Evolutionary conservation across 2,888 invertebrate species (phyloP).

Genomic region (Andrena bicolor): DNA sequence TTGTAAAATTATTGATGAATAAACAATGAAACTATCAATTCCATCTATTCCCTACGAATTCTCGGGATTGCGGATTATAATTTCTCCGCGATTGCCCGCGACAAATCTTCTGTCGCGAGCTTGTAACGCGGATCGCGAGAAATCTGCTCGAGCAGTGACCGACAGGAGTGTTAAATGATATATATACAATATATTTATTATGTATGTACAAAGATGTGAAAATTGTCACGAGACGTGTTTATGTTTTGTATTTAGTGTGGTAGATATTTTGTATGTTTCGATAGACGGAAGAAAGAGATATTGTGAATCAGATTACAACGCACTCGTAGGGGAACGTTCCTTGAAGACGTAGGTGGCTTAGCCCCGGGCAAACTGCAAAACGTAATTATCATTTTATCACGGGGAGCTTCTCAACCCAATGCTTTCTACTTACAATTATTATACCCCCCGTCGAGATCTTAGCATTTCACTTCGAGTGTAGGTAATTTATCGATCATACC

Average conservation of each 20-base stretch:
- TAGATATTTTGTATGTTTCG: constrained; percentile 52
- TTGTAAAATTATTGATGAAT: constrained; percentile 83
- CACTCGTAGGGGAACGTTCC: constrained; percentile 89
- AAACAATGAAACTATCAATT: constrained; percentile 78
- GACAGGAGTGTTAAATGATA: constrained; percentile 33
- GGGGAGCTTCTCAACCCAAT: not conserved
- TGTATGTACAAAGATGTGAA: constrained; percentile 75
- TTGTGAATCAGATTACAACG: constrained; percentile 87
- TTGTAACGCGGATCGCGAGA: no score
- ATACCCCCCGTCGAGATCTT: no score
- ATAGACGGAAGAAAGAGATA: constrained; percentile 39
- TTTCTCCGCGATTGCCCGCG: constrained; percentile 6
- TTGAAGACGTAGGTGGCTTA: constrained; percentile 82
- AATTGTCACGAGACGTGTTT: constrained; percentile 55
- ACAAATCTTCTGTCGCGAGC: not conserved
- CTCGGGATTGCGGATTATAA: constrained; percentile 25
- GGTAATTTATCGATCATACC: not conserved
- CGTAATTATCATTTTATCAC: constrained; percentile 20
- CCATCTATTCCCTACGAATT: constrained; percentile 47
- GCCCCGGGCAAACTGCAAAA: constrained; percentile 88
- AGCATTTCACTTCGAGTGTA: not conserved
- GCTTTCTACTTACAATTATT: constrained; percentile 2
- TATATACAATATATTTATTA: constrained; percentile 67
- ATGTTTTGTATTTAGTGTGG: constrained; percentile 61
- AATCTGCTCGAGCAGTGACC: not conserved